Evolutionary conservation across 2,888 invertebrate species (phyloP).

Genomic region (Spialia ferax): DNA sequence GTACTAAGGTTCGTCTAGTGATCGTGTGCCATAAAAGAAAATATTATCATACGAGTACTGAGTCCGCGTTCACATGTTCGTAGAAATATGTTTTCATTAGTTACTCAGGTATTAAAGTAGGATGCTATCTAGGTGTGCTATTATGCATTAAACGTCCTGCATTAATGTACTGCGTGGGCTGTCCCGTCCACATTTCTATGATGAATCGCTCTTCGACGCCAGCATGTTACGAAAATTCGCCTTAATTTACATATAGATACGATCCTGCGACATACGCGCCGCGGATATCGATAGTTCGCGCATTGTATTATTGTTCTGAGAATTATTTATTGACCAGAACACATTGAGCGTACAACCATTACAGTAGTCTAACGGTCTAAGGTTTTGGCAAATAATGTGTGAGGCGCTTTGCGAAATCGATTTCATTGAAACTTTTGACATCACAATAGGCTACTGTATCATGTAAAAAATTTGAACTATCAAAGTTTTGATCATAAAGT

Average conservation of each 20-base stretch:
- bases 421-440: slow-evolving; percentile 3
- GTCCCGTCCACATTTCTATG: slow-evolving; percentile 83
- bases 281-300: slow-evolving; percentile 57
- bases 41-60: slow-evolving; percentile 47
- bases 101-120: slow-evolving; percentile 45
- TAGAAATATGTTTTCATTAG: slow-evolving; percentile 51
- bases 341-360: slow-evolving; percentile 48
- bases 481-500: neutral
- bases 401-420: slow-evolving; percentile 12
- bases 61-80: slow-evolving; percentile 39
- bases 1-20: slow-evolving; percentile 31
- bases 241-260: slow-evolving; percentile 79
- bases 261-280: slow-evolving; percentile 60
- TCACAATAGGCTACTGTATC: neutral
- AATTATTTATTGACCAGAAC: slow-evolving; percentile 70
- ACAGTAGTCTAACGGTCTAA: slow-evolving; percentile 50
- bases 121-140: slow-evolving; percentile 48
- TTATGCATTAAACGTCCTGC: slow-evolving; percentile 67
- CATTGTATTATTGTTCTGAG: slow-evolving; percentile 65
- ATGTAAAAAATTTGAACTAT: neutral
- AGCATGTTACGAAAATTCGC: slow-evolving; percentile 79
- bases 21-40: slow-evolving; percentile 45
- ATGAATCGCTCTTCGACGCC: slow-evolving; percentile 78
- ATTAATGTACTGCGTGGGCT: slow-evolving; percentile 75
- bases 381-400: slow-evolving; percentile 41